These are phyloP conservation scores for Thamnophis sirtalis DNA, from an alignment of 2,113 vertebrate genomes.

Conservation along the genomic window DNA sequence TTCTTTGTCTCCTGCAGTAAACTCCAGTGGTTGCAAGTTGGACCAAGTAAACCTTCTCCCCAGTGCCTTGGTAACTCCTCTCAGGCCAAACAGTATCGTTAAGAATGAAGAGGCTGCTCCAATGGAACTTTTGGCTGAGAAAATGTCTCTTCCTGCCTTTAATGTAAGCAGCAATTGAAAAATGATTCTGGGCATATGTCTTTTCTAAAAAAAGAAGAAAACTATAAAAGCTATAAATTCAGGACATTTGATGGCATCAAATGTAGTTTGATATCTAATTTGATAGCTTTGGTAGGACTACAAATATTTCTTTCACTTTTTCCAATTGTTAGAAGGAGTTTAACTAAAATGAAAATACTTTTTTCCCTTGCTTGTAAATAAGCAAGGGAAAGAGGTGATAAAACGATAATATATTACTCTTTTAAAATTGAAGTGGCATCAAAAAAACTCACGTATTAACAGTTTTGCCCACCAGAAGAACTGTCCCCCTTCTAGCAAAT, in stretches of 20 bases:
- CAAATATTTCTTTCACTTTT: neutral
- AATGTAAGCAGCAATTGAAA: constrained; percentile 66
- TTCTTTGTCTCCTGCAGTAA: constrained; percentile 67
- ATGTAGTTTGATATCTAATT: neutral
- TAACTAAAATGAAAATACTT: neutral
- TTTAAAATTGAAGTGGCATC: neutral
- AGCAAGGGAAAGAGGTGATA: neutral
- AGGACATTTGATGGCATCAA: neutral
- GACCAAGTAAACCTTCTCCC: constrained; percentile 80
- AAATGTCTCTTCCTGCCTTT: constrained; percentile 75
- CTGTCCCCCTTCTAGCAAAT: neutral
- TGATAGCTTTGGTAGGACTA: neutral
- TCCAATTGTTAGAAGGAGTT: neutral
- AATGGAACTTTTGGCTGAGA: constrained; percentile 91
- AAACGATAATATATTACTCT: neutral
- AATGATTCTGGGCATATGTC: neutral
- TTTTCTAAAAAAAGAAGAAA: neutral
- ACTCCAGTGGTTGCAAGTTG: constrained; percentile 72
- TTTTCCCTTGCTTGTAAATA: neutral
- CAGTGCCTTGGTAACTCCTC: constrained; percentile 81
- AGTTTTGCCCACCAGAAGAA: neutral
- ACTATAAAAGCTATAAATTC: neutral
- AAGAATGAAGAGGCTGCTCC: constrained; percentile 93
- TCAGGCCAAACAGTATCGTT: constrained; percentile 81
- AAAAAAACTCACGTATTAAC: neutral